A percentile compares a stretch with the other conserved stretches of the same genome.
Evolutionary conservation across 2,888 invertebrate species (phyloP).

Genomic region (Zaprionus lineosus): DNA sequence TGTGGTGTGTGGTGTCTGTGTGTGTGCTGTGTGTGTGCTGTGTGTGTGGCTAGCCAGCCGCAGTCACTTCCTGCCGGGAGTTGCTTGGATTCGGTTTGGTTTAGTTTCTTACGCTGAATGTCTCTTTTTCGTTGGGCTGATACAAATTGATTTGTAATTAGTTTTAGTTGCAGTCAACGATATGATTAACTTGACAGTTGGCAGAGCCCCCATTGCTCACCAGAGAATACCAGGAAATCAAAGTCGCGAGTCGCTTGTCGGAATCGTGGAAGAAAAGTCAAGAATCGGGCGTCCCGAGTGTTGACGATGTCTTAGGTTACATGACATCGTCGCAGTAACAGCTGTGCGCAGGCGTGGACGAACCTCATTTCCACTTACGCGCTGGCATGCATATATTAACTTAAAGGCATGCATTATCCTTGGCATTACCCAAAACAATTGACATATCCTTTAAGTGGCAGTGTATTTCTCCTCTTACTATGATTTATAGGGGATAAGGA

Average conservation of each 20-base stretch:
- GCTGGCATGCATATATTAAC: constrained; percentile 57
- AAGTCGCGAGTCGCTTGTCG: too few relatives aligned
- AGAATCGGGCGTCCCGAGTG: too few relatives aligned
- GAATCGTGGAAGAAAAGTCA: too few relatives aligned
- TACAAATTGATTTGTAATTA: constrained; percentile 82
- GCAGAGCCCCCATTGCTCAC: constrained; percentile 38
- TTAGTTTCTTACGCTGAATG: too few relatives aligned
- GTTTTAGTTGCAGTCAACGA: constrained; percentile 76
- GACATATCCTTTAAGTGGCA: constrained; percentile 62
- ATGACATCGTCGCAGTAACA: constrained; percentile 25
- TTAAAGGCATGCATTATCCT: constrained; percentile 45
- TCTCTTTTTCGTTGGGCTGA: constrained; percentile 54
- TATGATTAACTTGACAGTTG: constrained; percentile 62
- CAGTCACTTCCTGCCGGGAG: constrained; percentile 60
- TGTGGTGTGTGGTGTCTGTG: too few relatives aligned
- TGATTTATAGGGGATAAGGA: too few relatives aligned
- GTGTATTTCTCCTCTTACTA: constrained; percentile 16
- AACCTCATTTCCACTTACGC: constrained; percentile 58
- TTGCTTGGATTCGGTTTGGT: constrained; percentile 24
- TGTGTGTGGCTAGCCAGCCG: constrained; percentile 9
- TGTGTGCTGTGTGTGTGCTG: too few relatives aligned
- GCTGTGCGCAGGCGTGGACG: constrained; percentile 66
- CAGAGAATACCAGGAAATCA: constrained; percentile 8
- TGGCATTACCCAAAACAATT: constrained; percentile 47
- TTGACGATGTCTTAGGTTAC: constrained; percentile 55